These are phyloP conservation scores for Holacanthella duospinosa DNA, from an alignment of 2,888 invertebrate genomes.

Conservation along the genomic window DNA sequence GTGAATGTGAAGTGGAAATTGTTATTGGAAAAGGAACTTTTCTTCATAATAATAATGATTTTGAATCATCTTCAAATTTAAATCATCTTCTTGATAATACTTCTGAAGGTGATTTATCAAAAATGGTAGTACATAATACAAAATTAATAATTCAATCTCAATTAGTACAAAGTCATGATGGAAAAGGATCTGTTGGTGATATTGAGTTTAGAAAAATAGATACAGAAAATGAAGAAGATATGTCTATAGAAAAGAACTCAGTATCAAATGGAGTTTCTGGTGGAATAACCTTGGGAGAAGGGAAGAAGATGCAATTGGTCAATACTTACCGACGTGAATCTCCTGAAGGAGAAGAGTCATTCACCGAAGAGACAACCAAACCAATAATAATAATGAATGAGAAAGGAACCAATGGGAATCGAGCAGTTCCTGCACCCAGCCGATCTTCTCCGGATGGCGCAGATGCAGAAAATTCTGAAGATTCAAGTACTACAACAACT, in stretches of 20 bases:
- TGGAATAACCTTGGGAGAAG: too few species aligned
- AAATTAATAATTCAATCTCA: background rate
- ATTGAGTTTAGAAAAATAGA: background rate
- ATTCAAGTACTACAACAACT: conserved; percentile 22
- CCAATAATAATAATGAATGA: conserved; percentile 22
- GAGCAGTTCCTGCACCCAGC: conserved; percentile 7
- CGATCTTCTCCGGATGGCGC: conserved; percentile 19
- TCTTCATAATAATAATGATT: background rate
- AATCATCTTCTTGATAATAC: too few species aligned
- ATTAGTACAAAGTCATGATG: background rate
- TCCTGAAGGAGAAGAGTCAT: conserved; percentile 25
- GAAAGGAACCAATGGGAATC: conserved; percentile 31
- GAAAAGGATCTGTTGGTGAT: background rate
- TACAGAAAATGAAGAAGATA: background rate
- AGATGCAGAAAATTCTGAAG: conserved; percentile 24
- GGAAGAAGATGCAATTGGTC: background rate
- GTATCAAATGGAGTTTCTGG: too few species aligned
- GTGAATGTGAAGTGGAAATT: conserved; percentile 18
- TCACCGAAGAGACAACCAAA: background rate
- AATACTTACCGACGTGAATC: conserved; percentile 5
- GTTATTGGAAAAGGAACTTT: conserved; percentile 9
- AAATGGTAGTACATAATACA: background rate
- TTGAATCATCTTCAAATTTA: too few species aligned
- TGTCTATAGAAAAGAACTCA: too few species aligned
- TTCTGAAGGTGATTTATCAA: too few species aligned